Base-by-base conservation (phyloP, 2,888 invertebrate genomes). In the Lepetodrilus schrolli region DNA sequence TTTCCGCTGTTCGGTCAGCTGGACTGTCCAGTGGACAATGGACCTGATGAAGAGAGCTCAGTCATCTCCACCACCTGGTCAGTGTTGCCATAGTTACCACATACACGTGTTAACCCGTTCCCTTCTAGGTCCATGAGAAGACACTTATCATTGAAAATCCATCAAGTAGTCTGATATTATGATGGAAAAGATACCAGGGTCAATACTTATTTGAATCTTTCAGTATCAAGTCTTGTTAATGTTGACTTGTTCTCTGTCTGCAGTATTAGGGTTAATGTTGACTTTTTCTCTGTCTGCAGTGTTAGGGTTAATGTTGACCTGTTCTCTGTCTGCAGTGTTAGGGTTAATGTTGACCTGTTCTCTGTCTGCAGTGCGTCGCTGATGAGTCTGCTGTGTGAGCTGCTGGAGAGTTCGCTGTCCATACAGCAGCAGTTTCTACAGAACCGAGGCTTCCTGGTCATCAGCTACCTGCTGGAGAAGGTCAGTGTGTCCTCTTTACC, bases 341-440 rank as follows among this genome's bases (percentile, higher is more conserved):
- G 13, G 13, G 23, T 23, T 23, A 43, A 13, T 37, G 4, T 48
- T 43, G 7, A 26, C 65, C 78, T 66, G n/a, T 58, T 81, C 80
- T 78, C 70, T 78, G 91, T 92, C 78, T 92, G 96, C 98, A 93
- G 96, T 97, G 70, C 90, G n/a, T 98, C 97, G 90, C 93, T 99
- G 79, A 93, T 99, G 91, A 96, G 97, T 78, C 96, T 99, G 92
- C 96, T 99, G 86, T 98, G 98, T 91, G 98, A 98, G 89, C 93
- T 99, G 89, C 96, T 99, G 83, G 97, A 98, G 91, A 96, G 96
- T 50, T 99, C 98, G 83, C 95, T 96, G 89, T 97, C 97, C 47
- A 98, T 99, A 75, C 99, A 99, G 90, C 99, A 99, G 90, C 99
- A 99, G 91, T 97, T 99, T 95, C 96, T 98, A 91, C 99, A 99